These are phyloP conservation scores for Luidia sarsii DNA, from an alignment of 53 echinoderm and acorn worm species.

Conservation along the genomic window DNA sequence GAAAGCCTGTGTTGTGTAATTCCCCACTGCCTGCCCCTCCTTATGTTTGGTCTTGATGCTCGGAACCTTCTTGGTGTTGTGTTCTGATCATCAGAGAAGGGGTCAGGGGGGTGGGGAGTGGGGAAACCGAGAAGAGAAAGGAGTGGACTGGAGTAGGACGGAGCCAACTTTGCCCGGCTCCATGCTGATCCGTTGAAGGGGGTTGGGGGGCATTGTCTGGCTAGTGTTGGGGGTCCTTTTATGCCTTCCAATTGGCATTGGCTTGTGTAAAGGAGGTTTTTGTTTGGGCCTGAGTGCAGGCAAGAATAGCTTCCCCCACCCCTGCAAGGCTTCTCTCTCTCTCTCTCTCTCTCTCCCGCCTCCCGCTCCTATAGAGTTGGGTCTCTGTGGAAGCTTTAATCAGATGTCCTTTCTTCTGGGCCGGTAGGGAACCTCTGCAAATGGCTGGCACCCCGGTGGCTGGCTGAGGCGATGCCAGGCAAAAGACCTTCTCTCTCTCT, in stretches of 20 bases:
- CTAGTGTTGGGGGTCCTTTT: constrained; percentile 11
- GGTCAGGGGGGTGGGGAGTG: not conserved
- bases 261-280: constrained; percentile 10
- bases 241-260: constrained; percentile 1
- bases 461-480: not conserved
- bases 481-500: no score
- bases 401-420: constrained; percentile 32
- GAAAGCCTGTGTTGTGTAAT: not conserved
- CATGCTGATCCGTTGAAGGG: no score
- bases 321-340: no score
- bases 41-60: no score
- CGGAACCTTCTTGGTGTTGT: no score
- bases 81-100: not conserved
- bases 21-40: constrained; percentile 1
- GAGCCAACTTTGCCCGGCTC: not conserved
- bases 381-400: constrained; percentile 4
- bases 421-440: constrained; percentile 6
- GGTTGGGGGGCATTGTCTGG: no score
- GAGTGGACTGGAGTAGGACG: not conserved
- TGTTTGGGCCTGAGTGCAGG: constrained; percentile 21
- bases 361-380: no score
- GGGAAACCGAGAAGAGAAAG: no score
- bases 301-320: constrained; percentile 16
- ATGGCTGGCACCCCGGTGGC: constrained; percentile 44
- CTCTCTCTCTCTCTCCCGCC: no score